Conservation (phyloP, 2,113 vertebrate genomes). For the Dunckerocampus dactyliophorus region DNA sequence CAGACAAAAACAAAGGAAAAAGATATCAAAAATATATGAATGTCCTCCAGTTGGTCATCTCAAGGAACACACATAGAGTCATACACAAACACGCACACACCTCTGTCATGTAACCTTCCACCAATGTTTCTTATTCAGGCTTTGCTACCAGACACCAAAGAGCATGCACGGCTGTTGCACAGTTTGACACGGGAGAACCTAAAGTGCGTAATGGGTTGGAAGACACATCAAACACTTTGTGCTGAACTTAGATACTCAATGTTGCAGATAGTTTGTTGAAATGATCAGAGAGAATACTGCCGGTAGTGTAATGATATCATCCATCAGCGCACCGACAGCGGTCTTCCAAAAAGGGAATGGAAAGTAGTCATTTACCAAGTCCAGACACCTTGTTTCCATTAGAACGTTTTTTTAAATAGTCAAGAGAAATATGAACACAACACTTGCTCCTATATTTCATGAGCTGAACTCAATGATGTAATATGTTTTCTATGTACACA, state of each 20-base stretch:
- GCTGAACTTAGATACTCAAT: slow-evolving; percentile 62
- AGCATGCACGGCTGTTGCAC: slow-evolving; percentile 41
- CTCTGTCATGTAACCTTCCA: slow-evolving; percentile 62
- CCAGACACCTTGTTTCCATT: neutral
- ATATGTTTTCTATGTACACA: too few species aligned
- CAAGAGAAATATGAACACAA: too few species aligned
- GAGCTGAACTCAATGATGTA: too few species aligned
- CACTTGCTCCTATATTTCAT: too few species aligned
- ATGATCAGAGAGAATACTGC: slow-evolving; percentile 33
- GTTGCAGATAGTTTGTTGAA: slow-evolving; percentile 61
- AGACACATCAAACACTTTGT: slow-evolving; percentile 61
- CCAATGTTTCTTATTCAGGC: slow-evolving; percentile 43
- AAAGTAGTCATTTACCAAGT: neutral
- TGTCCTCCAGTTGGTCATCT: too few species aligned
- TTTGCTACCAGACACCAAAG: slow-evolving; percentile 45
- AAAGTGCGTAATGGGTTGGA: slow-evolving; percentile 57
- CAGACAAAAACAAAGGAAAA: too few species aligned
- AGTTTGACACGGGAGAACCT: slow-evolving; percentile 50
- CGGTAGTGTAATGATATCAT: slow-evolving; percentile 29
- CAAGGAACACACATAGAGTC: too few species aligned
- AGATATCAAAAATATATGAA: too few species aligned
- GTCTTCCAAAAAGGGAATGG: neutral
- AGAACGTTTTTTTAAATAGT: neutral
- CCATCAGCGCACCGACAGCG: slow-evolving; percentile 20
- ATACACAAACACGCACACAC: neutral